phyloP scores from a whole-genome alignment of 2,888 invertebrate genomes.

The Ypsolopha scabrella region DNA sequence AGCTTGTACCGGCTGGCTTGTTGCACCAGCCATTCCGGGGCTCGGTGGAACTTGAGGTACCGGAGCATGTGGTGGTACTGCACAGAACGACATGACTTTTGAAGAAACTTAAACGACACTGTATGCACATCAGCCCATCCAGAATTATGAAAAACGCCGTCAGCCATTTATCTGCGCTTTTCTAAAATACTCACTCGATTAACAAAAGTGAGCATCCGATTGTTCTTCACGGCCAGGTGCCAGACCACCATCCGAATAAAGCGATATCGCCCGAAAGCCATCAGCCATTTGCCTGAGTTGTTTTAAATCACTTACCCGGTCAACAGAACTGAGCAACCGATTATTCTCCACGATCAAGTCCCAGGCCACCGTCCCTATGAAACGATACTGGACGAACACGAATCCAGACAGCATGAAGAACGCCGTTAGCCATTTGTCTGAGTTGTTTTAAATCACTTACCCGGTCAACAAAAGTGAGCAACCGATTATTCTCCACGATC shows the following conservation, averaged over 20 bases:
- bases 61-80: constrained; percentile 54
- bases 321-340: constrained; percentile 39
- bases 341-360: constrained; percentile 34
- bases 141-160: background rate
- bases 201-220: constrained; percentile 36
- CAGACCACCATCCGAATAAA: constrained; percentile 49
- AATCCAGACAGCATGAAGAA: constrained; percentile 25
- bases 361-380: constrained; percentile 49
- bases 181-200: constrained; percentile 30
- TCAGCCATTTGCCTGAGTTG: background rate
- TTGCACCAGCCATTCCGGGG: constrained; percentile 29
- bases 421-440: no score
- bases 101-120: no score
- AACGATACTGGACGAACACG: constrained; percentile 40
- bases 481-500: constrained; percentile 30
- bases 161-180: background rate
- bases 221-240: constrained; percentile 37
- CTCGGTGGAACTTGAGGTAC: constrained; percentile 37
- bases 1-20: constrained; percentile 47
- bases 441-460: constrained; percentile 20
- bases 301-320: constrained; percentile 27
- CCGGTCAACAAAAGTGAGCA: constrained; percentile 39
- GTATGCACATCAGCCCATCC: no score
- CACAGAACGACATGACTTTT: background rate
- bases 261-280: no score